These are phyloP conservation scores for Nilaparvata lugens DNA, from an alignment of 1,140 invertebrate species.

Conservation along the genomic window DNA sequence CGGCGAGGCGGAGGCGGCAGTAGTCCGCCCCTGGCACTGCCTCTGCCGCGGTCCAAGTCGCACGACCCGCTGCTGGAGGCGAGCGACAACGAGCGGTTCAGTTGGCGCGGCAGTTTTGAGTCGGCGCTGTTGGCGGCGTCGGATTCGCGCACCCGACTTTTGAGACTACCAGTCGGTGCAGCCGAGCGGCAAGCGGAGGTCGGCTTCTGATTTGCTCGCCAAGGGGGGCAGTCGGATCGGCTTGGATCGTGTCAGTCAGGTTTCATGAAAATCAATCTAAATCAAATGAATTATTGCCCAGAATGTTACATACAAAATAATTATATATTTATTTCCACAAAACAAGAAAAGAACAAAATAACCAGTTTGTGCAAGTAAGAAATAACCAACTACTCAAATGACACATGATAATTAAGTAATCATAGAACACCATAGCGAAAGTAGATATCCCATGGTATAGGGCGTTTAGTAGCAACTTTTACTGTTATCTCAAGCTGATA, in stretches of 20 bases:
- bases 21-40: constrained; percentile 47
- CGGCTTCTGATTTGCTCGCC: constrained; percentile 66
- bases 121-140: constrained; percentile 68
- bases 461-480: no score
- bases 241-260: constrained; percentile 57
- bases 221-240: constrained; percentile 65
- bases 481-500: no score
- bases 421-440: no score
- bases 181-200: constrained; percentile 63
- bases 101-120: constrained; percentile 83
- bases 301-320: no score
- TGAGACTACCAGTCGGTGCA: constrained; percentile 55
- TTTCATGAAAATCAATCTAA: no score
- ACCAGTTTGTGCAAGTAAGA: no score
- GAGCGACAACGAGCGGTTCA: constrained; percentile 81
- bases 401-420: no score
- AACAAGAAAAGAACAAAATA: no score
- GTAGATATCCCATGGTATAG: no score
- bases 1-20: constrained; percentile 35
- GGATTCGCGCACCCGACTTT: constrained; percentile 62
- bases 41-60: constrained; percentile 64
- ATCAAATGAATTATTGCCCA: no score
- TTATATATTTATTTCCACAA: no score
- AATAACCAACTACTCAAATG: no score
- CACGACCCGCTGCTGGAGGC: constrained; percentile 60